phyloP scores from a whole-genome alignment of 2,888 invertebrate species.

The Omphaloscelis lunosa region DNA sequence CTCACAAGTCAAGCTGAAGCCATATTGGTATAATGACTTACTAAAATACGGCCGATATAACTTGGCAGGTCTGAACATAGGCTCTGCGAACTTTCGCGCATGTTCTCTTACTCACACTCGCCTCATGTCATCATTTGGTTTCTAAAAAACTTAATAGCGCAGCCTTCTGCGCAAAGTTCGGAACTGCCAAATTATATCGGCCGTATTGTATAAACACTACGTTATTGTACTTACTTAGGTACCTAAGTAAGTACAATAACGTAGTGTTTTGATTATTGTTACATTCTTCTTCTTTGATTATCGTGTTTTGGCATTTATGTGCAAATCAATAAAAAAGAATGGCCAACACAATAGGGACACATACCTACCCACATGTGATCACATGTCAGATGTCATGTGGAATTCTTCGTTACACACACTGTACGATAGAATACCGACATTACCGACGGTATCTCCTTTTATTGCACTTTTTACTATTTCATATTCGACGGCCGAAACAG shows the following conservation, averaged over 20 bases:
- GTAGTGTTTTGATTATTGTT: background rate
- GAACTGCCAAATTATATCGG: no score
- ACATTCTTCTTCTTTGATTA: background rate
- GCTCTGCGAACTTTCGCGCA: no score
- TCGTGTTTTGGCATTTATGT: background rate
- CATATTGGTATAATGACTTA: background rate
- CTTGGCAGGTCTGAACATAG: no score
- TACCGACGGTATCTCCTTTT: background rate
- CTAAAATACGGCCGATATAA: no score
- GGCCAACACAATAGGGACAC: background rate
- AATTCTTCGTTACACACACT: background rate
- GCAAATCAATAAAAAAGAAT: background rate
- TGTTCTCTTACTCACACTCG: no score
- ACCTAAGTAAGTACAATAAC: background rate
- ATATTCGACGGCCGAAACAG: background rate
- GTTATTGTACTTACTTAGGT: no score
- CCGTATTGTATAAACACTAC: no score
- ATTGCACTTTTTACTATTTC: constrained; percentile 2
- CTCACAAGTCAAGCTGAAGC: constrained; percentile 19
- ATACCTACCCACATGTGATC: background rate
- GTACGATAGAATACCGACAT: background rate
- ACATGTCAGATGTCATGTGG: no score
- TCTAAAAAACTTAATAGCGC: no score
- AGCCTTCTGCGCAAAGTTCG: no score
- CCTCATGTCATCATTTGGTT: no score